Conservation (phyloP, 2,888 invertebrate species). For the Pterostichus niger region DNA sequence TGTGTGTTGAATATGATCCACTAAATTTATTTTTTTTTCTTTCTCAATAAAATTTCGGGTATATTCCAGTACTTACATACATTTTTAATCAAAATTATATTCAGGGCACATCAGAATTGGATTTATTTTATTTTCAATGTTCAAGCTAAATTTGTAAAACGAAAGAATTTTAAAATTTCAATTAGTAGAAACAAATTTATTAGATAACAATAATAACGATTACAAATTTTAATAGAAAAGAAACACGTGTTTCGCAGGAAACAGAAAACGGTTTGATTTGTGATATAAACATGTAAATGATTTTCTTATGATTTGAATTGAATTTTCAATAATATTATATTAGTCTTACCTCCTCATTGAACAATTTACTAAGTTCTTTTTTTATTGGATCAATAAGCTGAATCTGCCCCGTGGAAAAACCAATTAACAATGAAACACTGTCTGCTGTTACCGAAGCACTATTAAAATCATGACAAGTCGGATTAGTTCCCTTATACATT, state of each 20-base stretch:
- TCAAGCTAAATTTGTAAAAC: not conserved
- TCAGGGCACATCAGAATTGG: too few species aligned
- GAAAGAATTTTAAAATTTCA: not conserved
- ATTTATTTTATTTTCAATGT: not conserved
- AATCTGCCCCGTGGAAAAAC: slow-evolving; percentile 99
- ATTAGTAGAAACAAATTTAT: not conserved
- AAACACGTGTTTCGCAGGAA: too few species aligned
- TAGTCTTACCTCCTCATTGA: slow-evolving; percentile 94
- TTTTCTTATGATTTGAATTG: not conserved
- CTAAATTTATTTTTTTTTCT: too few species aligned
- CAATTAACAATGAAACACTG: slow-evolving; percentile 94
- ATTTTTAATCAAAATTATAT: too few species aligned
- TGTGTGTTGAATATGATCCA: too few species aligned
- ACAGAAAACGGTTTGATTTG: too few species aligned
- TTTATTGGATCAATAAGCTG: slow-evolving; percentile 98
- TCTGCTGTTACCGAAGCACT: slow-evolving; percentile 88
- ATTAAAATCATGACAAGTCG: slow-evolving; percentile 99
- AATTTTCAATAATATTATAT: slow-evolving; percentile 67
- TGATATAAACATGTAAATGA: slow-evolving; percentile 11
- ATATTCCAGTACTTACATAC: too few species aligned
- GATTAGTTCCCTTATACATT: slow-evolving; percentile 98
- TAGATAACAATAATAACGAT: not conserved
- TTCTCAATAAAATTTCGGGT: too few species aligned
- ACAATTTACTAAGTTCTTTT: slow-evolving; percentile 97
- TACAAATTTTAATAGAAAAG: too few species aligned